Base-by-base conservation (phyloP, 2,797 vertebrate genomes). In the Spondyliosoma cantharus region DNA sequence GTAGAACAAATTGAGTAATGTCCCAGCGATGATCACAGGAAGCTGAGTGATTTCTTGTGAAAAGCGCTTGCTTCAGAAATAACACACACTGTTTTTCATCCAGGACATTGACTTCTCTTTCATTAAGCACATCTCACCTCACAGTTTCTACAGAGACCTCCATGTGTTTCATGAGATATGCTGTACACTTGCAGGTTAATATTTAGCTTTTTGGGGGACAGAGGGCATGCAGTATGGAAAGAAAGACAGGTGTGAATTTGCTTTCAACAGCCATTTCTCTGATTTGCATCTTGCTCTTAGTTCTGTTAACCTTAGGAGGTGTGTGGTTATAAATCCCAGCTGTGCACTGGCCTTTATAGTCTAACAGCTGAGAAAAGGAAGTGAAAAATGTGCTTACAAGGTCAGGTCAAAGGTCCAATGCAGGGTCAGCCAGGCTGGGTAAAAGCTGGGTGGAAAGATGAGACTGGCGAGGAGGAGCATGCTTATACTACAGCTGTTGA, bases 1-100 rank as follows among this genome's bases (percentile, higher is more conserved):
- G 53, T 6, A 32, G 27, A 74, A 63, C 42, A 29, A 37, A 72
- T 32, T 70, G 78, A 86, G 56, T 87, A 80, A 84, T 56, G 50
- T 24, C 77, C 15, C 22, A 53, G 63, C 65, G 48, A 80, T 79
- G 56, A 64, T 76, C 78, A 67, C 63, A 74, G 58, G 56, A 71
- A 71, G 65, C 20, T 53, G 1, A 20, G 3, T 32, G 8, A 65
- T 70, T 52, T 45, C 22, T 72, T 13, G 48, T 8, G 53, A 43
- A 70, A 73, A 72, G 8, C 2, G 27, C 19, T n/a, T n/a, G 14
- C 27, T 67, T 54, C 45, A 56, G 54, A 67, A 20, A 72, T 50
- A 20, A 43, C 37, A 60, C 9, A 45, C 9, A 6, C n/a, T n/a
- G 15, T 25, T 46, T 37, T 42, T 53, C 37, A 52, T 16, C 8